Conservation (phyloP, 2,113 vertebrate genomes). For the Nerophis ophidion region DNA sequence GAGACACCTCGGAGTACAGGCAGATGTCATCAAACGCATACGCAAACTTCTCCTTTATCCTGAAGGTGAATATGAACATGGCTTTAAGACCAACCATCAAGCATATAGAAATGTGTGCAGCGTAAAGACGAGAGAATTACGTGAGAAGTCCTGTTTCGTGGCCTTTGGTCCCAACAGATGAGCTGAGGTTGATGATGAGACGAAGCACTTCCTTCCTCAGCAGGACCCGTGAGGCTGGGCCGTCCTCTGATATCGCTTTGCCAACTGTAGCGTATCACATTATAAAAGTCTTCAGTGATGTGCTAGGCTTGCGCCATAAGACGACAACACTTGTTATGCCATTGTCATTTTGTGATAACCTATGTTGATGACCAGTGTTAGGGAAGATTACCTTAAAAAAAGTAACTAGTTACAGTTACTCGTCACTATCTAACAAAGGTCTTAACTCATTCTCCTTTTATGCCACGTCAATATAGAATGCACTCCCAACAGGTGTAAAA, state of each 20-base stretch:
- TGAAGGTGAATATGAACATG: slow-evolving; percentile 44
- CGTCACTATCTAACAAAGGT: too few species aligned
- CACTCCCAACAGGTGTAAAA: too few species aligned
- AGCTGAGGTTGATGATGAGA: slow-evolving; percentile 94
- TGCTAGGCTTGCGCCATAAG: too few species aligned
- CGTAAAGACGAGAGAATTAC: slow-evolving; percentile 63
- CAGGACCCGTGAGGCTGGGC: slow-evolving; percentile 88
- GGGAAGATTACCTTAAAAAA: too few species aligned
- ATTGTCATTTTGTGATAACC: too few species aligned
- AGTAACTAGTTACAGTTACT: too few species aligned
- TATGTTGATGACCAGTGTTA: too few species aligned
- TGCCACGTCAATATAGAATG: too few species aligned
- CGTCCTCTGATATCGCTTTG: slow-evolving; percentile 90
- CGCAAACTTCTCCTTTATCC: slow-evolving; percentile 98
- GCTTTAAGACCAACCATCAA: not conserved
- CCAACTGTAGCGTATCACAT: slow-evolving; percentile 66
- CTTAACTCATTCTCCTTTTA: too few species aligned
- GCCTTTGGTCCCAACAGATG: slow-evolving; percentile 96
- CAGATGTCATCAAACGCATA: slow-evolving; percentile 98
- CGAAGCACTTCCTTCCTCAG: slow-evolving; percentile 94
- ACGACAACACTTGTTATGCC: too few species aligned
- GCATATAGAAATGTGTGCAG: not conserved
- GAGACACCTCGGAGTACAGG: slow-evolving; percentile 96
- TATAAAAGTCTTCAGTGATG: too few species aligned
- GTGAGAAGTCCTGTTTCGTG: slow-evolving; percentile 96